Evolutionary conservation across 2,888 invertebrate genomes (phyloP).

Genomic region (Apoda limacodes): DNA sequence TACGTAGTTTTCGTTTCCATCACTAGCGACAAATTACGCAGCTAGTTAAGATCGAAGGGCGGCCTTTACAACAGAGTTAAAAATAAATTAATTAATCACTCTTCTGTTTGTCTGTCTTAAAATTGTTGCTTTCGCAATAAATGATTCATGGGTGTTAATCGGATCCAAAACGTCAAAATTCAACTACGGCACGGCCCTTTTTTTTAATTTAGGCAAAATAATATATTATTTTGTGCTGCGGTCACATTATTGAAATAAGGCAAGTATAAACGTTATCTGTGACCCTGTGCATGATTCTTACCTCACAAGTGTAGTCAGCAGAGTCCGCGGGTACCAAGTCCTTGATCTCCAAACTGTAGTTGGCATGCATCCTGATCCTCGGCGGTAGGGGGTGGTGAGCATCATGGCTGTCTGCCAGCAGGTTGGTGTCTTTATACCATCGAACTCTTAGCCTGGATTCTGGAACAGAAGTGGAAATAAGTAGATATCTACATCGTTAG

Average conservation of each 20-base stretch:
- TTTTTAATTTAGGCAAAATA: no score
- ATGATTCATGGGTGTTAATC: no score
- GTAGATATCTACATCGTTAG: conserved; percentile 3
- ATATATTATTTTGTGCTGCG: no score
- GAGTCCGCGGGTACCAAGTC: conserved; percentile 69
- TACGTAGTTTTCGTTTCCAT: conserved; percentile 16
- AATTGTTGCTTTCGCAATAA: no score
- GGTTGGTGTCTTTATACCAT: conserved; percentile 76
- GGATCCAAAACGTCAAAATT: no score
- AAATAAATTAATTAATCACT: no score
- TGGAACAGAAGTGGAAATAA: conserved; percentile 30
- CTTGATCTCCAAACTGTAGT: conserved; percentile 78
- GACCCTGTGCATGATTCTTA: conserved; percentile 21
- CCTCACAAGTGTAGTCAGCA: conserved; percentile 77
- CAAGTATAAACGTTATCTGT: conserved; percentile 12
- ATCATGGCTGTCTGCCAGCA: conserved; percentile 74
- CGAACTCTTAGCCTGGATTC: conserved; percentile 72
- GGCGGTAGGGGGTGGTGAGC: conserved; percentile 61
- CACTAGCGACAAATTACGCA: conserved; percentile 33
- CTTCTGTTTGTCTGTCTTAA: no score
- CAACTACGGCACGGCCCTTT: no score
- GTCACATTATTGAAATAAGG: no score
- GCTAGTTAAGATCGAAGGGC: conserved; percentile 40
- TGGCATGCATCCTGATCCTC: conserved; percentile 73
- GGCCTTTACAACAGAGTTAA: no score